Evolutionary conservation across 2,888 invertebrate species (phyloP), one percentile per base, ranked within the genome.

Genomic region (Neuroscelio doddi): DNA sequence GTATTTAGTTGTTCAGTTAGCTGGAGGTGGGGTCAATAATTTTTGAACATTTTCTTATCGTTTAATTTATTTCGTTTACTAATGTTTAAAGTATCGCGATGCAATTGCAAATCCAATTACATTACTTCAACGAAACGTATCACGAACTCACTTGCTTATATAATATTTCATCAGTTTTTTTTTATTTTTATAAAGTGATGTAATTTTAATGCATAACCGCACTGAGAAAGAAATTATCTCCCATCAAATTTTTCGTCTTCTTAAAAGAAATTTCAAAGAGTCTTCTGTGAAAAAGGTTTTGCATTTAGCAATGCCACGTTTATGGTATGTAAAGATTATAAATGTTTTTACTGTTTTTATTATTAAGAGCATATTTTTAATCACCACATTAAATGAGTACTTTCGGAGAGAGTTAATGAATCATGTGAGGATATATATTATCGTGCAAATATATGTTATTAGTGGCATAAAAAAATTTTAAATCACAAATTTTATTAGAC

Each of bases 81-180:
- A 26, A 27, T 29, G 32, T 49, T 45, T 51, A 27, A 52, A 46
- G 5, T 5, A 21, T 21, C 21, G 21, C 30, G 41, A 52, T 52
- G 34, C 14, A 39, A 52, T 46, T 39, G 14, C 9, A 5, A 9
- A 14, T 30, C 10, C 30, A 29, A 29, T 44, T 44, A 15, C 36
- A 14, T 34, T 30, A 21, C 9, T 9, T 16, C 21, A 4, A 9
- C 34, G 21, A 34, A 36, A 47, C 21, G 36, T 27, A 41, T 41
- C 34, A 42, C 42, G 34, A 42, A 49, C 42, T 42, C 27, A 47
- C 42, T 42, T 44, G 49, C 49, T 50, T 50, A 38, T 58, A 21
- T 10, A 44, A 50, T 50, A 50, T 44, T 50, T 58, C 49, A 58
- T 58, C 47, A n/a, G n/a, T n/a, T n/a, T 42, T 16, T 27, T 56